Conservation (phyloP, 2,888 invertebrate species). For the Dryococelus australis region DNA sequence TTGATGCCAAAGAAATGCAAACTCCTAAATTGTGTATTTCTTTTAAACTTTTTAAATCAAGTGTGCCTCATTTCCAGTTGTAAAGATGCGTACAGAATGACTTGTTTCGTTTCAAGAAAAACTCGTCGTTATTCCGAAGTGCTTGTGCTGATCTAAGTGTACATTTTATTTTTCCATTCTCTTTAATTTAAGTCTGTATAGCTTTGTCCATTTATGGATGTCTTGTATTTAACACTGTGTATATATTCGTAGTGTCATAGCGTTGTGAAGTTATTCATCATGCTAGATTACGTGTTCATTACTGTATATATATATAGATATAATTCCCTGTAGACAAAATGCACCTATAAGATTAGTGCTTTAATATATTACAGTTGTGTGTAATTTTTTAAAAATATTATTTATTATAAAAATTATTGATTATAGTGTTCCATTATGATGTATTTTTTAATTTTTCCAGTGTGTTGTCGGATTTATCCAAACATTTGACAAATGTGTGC, state of each 20-base stretch:
- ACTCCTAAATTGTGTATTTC: not conserved
- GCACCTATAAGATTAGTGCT: constrained; percentile 1
- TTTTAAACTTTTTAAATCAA: not conserved
- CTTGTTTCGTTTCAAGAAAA: not conserved
- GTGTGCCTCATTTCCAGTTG: not conserved
- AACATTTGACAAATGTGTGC: not conserved
- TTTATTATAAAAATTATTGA: constrained; percentile 16
- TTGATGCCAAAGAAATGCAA: constrained; percentile 6
- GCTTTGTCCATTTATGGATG: constrained; percentile 16
- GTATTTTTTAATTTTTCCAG: not conserved
- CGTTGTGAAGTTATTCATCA: not conserved
- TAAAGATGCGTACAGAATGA: not conserved
- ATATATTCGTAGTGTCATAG: not conserved
- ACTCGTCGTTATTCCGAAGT: not conserved
- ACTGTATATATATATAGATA: not conserved
- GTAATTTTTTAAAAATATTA: not conserved
- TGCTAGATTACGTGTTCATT: not conserved
- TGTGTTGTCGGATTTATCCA: not conserved
- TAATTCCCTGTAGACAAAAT: not conserved
- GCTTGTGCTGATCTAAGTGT: not conserved
- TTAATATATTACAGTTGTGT: constrained; percentile 13
- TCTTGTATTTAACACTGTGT: constrained; percentile 7
- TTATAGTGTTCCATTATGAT: not conserved
- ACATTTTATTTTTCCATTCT: not conserved
- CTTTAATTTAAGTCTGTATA: not conserved